Conservation (phyloP, 2,113 vertebrate species). For the Astur gentilis region DNA sequence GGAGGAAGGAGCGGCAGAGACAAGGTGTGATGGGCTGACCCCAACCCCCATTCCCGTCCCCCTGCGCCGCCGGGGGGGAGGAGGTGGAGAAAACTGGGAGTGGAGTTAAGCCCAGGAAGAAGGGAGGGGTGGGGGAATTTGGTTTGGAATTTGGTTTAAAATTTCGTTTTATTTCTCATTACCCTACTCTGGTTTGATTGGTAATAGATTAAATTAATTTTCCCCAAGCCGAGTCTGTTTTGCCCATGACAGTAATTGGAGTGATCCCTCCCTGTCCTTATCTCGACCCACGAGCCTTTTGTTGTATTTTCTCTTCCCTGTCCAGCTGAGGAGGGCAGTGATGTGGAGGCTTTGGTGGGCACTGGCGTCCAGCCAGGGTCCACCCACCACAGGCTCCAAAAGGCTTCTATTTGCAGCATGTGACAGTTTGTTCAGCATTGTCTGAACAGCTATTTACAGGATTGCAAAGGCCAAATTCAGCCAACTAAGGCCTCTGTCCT, state of each 20-base stretch:
- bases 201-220: not conserved
- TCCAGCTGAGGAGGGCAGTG: not conserved
- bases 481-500: not conserved
- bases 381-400: not conserved
- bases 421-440: not conserved
- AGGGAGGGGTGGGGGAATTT: no score
- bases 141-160: no score
- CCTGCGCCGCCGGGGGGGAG: rapidly evolving
- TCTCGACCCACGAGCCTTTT: rapidly evolving
- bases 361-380: not conserved
- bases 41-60: rapidly evolving
- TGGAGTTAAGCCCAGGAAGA: not conserved
- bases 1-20: not conserved
- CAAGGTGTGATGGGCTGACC: no score
- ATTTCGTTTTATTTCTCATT: not conserved
- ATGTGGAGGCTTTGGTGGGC: not conserved
- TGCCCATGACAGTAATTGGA: rapidly evolving
- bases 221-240: not conserved
- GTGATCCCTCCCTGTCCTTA: not conserved
- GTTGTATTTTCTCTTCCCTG: not conserved
- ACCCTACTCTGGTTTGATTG: not conserved
- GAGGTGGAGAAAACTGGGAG: not conserved
- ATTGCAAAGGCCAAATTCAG: not conserved
- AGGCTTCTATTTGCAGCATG: not conserved
- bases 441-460: not conserved